Evolutionary conservation across 2,888 invertebrate genomes (phyloP).

Genomic region (Cheilosia scutellata): DNA sequence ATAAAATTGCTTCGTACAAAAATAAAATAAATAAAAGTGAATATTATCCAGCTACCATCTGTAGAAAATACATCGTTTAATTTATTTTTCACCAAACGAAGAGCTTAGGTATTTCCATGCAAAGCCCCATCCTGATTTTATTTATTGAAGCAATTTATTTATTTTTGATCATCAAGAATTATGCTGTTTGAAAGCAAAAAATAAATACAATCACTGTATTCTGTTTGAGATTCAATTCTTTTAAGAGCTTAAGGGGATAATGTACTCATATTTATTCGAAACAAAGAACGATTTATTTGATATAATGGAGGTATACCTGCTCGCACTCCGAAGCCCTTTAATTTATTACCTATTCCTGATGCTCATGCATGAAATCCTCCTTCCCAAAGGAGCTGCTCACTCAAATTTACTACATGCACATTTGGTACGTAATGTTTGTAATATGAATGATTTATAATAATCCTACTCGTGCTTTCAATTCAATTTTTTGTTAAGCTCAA

Average conservation of each 20-base stretch:
- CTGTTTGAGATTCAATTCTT: background rate
- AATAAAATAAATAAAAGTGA: too few relatives aligned
- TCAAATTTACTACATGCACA: background rate
- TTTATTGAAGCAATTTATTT: slow-evolving; percentile 1
- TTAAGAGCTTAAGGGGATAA: background rate
- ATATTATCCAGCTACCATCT: too few relatives aligned
- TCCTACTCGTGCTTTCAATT: too few relatives aligned
- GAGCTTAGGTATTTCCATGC: too few relatives aligned
- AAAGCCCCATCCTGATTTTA: background rate
- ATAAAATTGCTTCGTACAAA: too few relatives aligned
- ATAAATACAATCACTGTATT: background rate
- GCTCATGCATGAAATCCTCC: background rate
- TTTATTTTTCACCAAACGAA: too few relatives aligned
- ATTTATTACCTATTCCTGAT: background rate
- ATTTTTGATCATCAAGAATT: background rate
- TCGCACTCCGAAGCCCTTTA: background rate
- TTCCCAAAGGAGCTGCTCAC: background rate
- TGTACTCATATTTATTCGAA: slow-evolving; percentile 2
- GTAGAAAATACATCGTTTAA: too few relatives aligned
- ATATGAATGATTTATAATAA: too few relatives aligned
- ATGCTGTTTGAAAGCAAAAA: background rate
- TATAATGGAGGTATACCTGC: background rate
- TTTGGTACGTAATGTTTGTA: background rate
- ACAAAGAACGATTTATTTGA: background rate
- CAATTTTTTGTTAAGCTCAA: too few relatives aligned